Evolutionary conservation across 2,113 vertebrate species (phyloP), one percentile per base, ranked within the genome.

Genomic region (Regulus satrapa): DNA sequence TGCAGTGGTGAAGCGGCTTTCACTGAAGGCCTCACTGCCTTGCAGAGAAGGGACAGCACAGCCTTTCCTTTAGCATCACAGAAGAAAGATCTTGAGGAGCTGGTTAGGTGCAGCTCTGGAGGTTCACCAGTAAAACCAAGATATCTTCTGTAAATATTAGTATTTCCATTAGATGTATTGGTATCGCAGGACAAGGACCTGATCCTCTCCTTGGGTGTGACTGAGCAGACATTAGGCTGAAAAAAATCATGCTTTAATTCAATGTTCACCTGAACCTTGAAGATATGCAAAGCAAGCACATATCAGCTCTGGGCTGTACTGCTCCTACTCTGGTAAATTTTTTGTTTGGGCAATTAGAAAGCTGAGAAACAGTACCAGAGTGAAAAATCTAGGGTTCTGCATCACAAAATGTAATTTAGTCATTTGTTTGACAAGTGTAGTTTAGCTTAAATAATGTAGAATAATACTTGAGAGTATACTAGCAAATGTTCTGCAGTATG

Each of bases 401-500:
- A 59, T 77, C 82, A 67, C 72, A 61, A 85, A 85, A 80, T 45
- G 72, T 66, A 66, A n/a, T 83, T 88, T 43, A 89, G 41, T 91
- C 4, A 69, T 96, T 94, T 96, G 82, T 85, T 80, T 93, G 67
- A 94, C 92, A 92, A 85, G 51, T 69, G 78, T 94, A 95, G 71
- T 90, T 94, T 66, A 80, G 78, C 40, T 96, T 96, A 88, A 93
- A 93, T 92, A 88, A 94, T 74, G 84, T 61, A 93, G 48, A 69
- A 3, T 76, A 87, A 78, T 96, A 88, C 31, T 97, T 89, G 11
- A n/a, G 55, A 81, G 63, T 64, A 86, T 45, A 43, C 93, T 92
- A 77, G 94, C 71, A 94, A 95, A 84, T 90, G 78, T 96, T 94
- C 48, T 71, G 63, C 80, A 78, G 68, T 74, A 58, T 12, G 26